Conservation (phyloP, 2,113 vertebrate species). For the Alexandromys fortis region DNA sequence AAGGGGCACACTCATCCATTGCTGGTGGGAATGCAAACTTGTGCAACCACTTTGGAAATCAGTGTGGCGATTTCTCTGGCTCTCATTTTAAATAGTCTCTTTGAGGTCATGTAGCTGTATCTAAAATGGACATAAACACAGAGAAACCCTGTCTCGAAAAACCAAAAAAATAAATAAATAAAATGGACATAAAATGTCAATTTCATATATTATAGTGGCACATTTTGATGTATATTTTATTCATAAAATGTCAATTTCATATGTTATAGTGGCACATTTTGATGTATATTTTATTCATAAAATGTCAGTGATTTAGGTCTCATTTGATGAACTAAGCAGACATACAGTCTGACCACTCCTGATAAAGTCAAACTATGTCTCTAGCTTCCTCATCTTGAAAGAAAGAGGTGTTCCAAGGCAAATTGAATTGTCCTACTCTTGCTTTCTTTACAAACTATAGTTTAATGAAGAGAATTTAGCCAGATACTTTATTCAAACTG, state of each 20-base stretch:
- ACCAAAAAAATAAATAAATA: no score
- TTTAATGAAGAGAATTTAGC: background rate
- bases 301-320: slow-evolving; percentile 50
- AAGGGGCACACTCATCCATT: no score
- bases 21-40: no score
- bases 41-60: no score
- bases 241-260: slow-evolving; percentile 42
- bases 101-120: slow-evolving; percentile 39
- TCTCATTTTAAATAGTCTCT: slow-evolving; percentile 62
- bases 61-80: background rate
- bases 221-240: no score
- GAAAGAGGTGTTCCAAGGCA: background rate
- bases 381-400: background rate
- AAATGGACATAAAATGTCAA: no score
- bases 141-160: no score
- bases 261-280: background rate
- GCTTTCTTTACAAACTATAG: background rate
- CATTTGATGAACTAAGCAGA: slow-evolving; percentile 3
- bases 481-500: background rate
- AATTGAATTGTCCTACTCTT: background rate
- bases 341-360: background rate
- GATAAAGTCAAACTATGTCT: background rate
- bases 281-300: slow-evolving; percentile 26
- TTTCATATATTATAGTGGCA: no score
- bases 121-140: slow-evolving; percentile 54